Conservation (phyloP, 2,797 vertebrate genomes). For the Ataeniobius toweri region DNA sequence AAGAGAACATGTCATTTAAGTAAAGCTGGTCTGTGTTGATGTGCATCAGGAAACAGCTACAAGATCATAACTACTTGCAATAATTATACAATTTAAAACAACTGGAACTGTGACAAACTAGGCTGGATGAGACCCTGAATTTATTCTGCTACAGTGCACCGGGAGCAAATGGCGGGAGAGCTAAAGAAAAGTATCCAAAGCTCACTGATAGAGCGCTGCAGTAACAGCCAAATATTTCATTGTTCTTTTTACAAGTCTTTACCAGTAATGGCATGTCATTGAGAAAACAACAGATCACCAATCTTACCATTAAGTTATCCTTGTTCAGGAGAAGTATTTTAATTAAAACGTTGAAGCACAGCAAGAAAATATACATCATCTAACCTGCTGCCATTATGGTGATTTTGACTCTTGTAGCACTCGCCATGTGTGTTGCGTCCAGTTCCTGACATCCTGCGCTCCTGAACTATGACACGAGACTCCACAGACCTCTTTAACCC, state of each 20-base stretch:
- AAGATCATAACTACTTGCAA: not conserved
- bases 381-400: not conserved
- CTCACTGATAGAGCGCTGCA: not conserved
- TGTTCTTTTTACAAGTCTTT: not conserved
- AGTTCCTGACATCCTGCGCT: not conserved
- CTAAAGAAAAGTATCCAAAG: not conserved
- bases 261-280: not conserved
- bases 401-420: not conserved
- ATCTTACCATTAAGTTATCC: not conserved
- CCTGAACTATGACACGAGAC: not conserved
- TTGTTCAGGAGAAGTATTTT: not conserved
- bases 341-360: not conserved
- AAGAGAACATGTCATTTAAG: not conserved
- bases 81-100: not conserved
- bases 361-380: not conserved
- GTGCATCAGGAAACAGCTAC: no score
- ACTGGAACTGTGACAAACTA: not conserved
- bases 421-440: not conserved
- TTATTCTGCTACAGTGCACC: no score
- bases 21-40: not conserved
- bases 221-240: not conserved
- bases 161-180: no score
- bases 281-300: not conserved
- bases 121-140: not conserved
- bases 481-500: conserved; percentile 2